Evolutionary conservation across 1,140 invertebrate species (phyloP).

Genomic region (Asbolus verrucosus): DNA sequence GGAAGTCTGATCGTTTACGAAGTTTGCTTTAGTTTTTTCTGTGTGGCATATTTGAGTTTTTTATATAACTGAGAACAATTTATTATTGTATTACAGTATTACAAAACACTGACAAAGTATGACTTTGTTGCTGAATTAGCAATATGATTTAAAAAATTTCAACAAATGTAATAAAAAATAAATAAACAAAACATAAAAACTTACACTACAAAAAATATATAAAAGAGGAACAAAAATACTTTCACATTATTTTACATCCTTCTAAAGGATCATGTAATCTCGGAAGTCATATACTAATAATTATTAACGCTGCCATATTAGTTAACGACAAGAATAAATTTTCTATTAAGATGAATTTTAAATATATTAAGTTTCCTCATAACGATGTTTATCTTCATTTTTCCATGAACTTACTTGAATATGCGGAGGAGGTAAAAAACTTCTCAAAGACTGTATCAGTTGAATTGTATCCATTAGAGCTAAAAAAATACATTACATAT

Average conservation of each 20-base stretch:
- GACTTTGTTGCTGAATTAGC: no score
- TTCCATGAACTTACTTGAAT: constrained; percentile 90
- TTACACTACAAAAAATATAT: constrained; percentile 19
- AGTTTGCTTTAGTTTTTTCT: no score
- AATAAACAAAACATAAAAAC: constrained; percentile 40
- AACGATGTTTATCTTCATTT: constrained; percentile 84
- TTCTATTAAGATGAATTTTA: constrained; percentile 1
- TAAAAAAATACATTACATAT: constrained; percentile 63
- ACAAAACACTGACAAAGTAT: no score
- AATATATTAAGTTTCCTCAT: constrained; percentile 61
- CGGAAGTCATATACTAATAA: constrained; percentile 31
- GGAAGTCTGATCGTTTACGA: no score
- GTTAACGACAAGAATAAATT: not conserved
- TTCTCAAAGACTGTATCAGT: constrained; percentile 83
- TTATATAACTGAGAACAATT: no score
- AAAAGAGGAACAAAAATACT: constrained; percentile 27
- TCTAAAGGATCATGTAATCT: constrained; percentile 29
- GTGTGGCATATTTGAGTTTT: no score
- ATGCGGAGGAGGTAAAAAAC: constrained; percentile 85
- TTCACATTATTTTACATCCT: constrained; percentile 41
- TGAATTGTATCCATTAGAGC: constrained; percentile 88
- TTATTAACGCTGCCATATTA: constrained; percentile 13
- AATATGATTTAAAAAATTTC: no score
- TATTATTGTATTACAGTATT: no score
- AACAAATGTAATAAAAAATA: constrained; percentile 19